Evolutionary conservation across 1,140 invertebrate species (phyloP), one percentile per base, ranked within the genome.

Genomic region (Drosophila melanogaster): DNA sequence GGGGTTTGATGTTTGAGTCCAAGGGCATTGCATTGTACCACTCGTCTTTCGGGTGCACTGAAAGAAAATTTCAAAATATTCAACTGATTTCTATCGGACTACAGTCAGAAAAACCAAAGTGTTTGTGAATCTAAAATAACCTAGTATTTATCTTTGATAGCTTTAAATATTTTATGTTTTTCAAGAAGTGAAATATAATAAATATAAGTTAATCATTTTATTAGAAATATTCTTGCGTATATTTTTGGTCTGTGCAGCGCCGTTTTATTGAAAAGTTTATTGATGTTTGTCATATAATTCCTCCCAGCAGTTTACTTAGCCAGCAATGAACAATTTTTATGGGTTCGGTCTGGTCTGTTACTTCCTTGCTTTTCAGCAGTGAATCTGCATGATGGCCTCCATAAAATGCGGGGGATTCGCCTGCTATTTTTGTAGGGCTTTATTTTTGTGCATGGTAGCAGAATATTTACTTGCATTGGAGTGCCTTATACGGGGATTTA

Each of bases 181-280:
- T 22, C 19, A 22, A 22, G 19, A 22, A 22, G 19, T 22, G 19
- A 22, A 22, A 22, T 22, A 0, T 22, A 22, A 22, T 22, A 22
- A 22, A 22, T 19, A 19, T 19, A 19, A 19, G 19, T 2, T 22
- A 22, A 22, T 22, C 0, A 22, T 22, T 22, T 22, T 22, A 0
- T 22, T 22, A 22, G 19, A 22, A 22, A 2, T 22, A 2, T 0
- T 22, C 26, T 30, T 30, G 26, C 8, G 30, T 30, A 8, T 3
- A 10, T 10, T 30, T 30, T 30, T 30, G 30, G 30, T 10, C 22
- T 19, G 15, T 61, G 50, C 64, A 50, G 43, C 38, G 61, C 40
- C 46, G 56, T 79, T 87, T 86, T 81, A 86, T 87, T 86, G 69
- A 76, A 53, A 54, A 57, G 47, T 85, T 85, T 81, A 80, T 85